Evolutionary conservation across 1,140 invertebrate genomes (phyloP), one percentile per base, ranked within the genome.

Genomic region (Trissolcus basalis): DNA sequence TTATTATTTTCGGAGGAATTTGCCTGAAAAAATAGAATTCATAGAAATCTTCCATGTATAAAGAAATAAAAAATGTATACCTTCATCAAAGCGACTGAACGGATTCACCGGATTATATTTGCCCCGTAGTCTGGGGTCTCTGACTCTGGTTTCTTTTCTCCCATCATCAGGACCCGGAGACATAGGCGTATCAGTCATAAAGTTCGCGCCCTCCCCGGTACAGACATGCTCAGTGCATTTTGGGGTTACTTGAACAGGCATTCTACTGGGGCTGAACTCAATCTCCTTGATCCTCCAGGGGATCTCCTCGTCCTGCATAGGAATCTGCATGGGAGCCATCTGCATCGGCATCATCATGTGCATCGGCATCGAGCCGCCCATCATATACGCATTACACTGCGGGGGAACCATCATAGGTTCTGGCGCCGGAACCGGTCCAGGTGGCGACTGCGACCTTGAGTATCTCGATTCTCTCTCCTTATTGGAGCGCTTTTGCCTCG

Each of bases 201-300:
- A 14, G 14, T 56, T 16, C 7, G 4, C 0, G 2, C 36, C 4
- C 6, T 60, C 58, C 8, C 9, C 14, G 9, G 32, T 50, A 12
- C 9, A 14, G 0, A 32, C n/a, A 9, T 13, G 16, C 10, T 65
- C 61, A 10, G 44, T 13, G 1, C 35, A 14, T 11, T 55, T 65
- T 0, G 53, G 33, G 0, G 9, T 35, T 0, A 65, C 61, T 33
- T 6, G 4, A 12, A 65, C 49, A 5, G 61, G 61, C 53, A 65
- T 65, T 16, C 61, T 55, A 4, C 2, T 12, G 0, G 61, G 61
- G 49, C 45, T 50, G 11, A 65, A 65, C 19, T 65, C 61, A 16
- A 65, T 65, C 27, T 56, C 53, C n/a, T 56, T 43, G 6, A 44
- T 51, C 0, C 2, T 3, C 61, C 61, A 64, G 9, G 14, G 16